phyloP scores from a whole-genome alignment of 2,888 invertebrate genomes.

The Eristalinus sepulchralis region DNA sequence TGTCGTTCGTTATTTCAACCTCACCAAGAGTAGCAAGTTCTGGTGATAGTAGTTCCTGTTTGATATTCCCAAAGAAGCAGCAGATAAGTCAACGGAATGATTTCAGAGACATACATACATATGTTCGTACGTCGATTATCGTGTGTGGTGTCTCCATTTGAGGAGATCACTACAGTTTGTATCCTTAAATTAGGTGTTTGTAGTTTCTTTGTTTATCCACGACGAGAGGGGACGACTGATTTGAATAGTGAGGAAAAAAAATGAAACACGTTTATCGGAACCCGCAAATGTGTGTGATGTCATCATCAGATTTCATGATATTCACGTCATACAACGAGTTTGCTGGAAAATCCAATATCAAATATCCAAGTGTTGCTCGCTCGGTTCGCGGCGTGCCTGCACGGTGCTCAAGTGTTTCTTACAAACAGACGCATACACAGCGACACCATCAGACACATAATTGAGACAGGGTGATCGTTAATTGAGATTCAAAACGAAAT shows the following conservation, averaged over 20 bases:
- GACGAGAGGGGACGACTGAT: not conserved
- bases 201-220: conserved; percentile 43
- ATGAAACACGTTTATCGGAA: conserved; percentile 44
- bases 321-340: conserved; percentile 65
- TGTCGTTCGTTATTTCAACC: not conserved
- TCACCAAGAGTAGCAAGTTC: conserved; percentile 22
- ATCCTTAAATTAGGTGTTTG: not conserved
- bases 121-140: not conserved
- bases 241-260: conserved; percentile 3
- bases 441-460: not conserved
- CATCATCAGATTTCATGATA: conserved; percentile 67
- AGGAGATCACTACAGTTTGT: not conserved
- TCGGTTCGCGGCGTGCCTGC: not conserved
- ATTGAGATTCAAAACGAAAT: not conserved
- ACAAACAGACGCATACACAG: conserved; percentile 8
- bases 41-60: not conserved
- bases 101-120: not conserved
- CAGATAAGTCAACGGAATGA: not conserved
- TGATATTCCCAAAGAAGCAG: conserved; percentile 1
- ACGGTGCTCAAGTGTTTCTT: conserved; percentile 41
- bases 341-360: conserved; percentile 68
- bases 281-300: conserved; percentile 67
- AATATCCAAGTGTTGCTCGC: conserved; percentile 57
- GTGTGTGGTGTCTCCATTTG: not conserved
- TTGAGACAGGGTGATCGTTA: conserved; percentile 34